Percentiles rank a stretch among this genome's conserved stretches.
phyloP scores from a whole-genome alignment of 2,113 vertebrate species.

The Cygnus buccinator region DNA sequence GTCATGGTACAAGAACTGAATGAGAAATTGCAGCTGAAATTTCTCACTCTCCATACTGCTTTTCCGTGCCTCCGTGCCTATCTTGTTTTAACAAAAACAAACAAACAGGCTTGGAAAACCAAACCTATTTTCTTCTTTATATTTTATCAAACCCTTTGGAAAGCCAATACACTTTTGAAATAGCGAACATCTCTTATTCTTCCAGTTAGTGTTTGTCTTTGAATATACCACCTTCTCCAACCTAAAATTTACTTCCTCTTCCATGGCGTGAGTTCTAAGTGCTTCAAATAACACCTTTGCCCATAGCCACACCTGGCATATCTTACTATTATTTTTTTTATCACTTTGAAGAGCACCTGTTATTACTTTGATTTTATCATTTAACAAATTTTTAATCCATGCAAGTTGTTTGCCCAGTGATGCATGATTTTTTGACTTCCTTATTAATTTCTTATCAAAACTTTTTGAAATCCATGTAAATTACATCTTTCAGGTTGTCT shows the following conservation, averaged over 20 bases:
- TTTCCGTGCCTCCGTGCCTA: neutral
- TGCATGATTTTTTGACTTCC: neutral
- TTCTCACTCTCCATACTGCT: neutral
- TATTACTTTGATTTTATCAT: neutral
- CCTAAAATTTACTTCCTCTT: neutral
- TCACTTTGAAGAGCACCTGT: neutral
- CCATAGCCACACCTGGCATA: neutral
- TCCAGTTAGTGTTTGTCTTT: neutral
- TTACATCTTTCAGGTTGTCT: neutral
- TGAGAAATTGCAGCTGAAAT: neutral
- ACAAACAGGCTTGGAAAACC: neutral
- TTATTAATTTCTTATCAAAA: constrained; percentile 38
- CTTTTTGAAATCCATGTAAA: neutral
- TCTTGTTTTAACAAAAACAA: neutral
- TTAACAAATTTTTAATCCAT: neutral
- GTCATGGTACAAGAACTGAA: neutral
- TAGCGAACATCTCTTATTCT: neutral
- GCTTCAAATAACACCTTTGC: neutral
- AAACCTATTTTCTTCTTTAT: neutral
- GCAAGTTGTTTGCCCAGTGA: neutral
- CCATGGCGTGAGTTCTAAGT: neutral
- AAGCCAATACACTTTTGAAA: neutral
- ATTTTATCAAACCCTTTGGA: neutral
- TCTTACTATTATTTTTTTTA: neutral
- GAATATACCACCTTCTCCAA: neutral